These are phyloP conservation scores for Neuroterus valhalla DNA, from an alignment of 1,140 invertebrate species.

Conservation along the genomic window DNA sequence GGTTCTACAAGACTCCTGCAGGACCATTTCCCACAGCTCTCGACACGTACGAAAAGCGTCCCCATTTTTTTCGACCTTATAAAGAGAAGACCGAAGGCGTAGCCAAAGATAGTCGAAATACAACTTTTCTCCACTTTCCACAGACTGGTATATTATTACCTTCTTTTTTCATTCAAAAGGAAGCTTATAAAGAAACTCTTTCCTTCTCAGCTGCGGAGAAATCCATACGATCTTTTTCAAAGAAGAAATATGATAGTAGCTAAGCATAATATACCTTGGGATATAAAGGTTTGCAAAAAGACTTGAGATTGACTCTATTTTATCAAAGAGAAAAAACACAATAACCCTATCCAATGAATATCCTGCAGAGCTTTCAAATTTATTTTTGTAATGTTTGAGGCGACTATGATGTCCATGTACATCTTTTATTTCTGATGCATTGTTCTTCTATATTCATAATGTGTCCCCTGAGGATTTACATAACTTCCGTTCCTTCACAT, in stretches of 20 bases:
- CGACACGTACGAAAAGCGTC: constrained; percentile 10
- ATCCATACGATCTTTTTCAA: background rate
- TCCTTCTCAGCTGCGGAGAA: background rate
- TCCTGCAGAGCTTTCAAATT: constrained; percentile 1
- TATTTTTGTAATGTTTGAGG: background rate
- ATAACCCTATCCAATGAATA: constrained; percentile 3
- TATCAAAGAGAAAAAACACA: constrained; percentile 19
- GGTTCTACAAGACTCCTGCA: background rate
- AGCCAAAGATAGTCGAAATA: background rate
- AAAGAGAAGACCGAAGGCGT: background rate
- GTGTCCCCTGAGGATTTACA: no score
- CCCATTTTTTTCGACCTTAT: constrained; percentile 4
- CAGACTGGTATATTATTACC: constrained; percentile 13
- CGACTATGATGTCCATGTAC: background rate
- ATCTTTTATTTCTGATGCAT: no score
- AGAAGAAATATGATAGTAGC: constrained; percentile 27
- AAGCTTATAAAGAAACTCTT: background rate
- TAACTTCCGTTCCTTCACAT: no score
- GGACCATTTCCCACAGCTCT: background rate
- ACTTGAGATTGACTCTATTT: constrained; percentile 5
- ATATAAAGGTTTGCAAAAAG: constrained; percentile 19
- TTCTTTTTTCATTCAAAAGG: background rate
- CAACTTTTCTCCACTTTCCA: background rate
- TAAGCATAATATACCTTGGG: constrained; percentile 15
- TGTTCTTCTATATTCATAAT: no score